Conservation (phyloP, 2,797 vertebrate species). For the Benthosema pterotum region DNA sequence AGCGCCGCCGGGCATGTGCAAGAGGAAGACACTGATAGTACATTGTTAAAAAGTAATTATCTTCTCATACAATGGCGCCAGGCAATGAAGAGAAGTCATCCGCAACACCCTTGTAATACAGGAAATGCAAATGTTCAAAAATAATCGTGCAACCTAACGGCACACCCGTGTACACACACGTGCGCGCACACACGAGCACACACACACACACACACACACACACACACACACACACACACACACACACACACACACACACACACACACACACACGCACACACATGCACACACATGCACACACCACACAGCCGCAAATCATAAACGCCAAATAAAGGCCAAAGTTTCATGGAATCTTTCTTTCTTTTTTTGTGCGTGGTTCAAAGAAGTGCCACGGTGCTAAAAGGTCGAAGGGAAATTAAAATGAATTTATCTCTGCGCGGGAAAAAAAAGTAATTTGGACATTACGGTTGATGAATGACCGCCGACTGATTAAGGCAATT, state of each 20-base stretch:
- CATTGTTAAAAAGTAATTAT: constrained; percentile 68
- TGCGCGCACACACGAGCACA: no score
- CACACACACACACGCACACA: no score
- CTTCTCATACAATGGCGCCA: constrained; percentile 42
- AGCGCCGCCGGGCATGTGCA: constrained; percentile 55
- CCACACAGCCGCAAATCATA: no score
- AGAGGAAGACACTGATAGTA: constrained; percentile 35
- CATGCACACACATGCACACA: no score
- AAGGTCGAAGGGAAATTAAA: constrained; percentile 70
- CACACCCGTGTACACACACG: no score
- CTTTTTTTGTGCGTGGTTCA: not conserved
- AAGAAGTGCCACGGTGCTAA: constrained; percentile 34
- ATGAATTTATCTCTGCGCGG: constrained; percentile 71
- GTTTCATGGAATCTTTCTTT: not conserved
- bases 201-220: no score
- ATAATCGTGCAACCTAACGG: not conserved
- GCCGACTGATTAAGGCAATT: constrained; percentile 70
- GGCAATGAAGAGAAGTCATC: constrained; percentile 26
- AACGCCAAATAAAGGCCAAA: not conserved
- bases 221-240: no score
- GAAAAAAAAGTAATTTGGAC: constrained; percentile 77
- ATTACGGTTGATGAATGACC: constrained; percentile 71
- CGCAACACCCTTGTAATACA: constrained; percentile 10
- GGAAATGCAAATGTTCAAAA: constrained; percentile 17
- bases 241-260: no score